phyloP scores from a whole-genome alignment of 2,113 vertebrate species.

The Psittacus erithacus region DNA sequence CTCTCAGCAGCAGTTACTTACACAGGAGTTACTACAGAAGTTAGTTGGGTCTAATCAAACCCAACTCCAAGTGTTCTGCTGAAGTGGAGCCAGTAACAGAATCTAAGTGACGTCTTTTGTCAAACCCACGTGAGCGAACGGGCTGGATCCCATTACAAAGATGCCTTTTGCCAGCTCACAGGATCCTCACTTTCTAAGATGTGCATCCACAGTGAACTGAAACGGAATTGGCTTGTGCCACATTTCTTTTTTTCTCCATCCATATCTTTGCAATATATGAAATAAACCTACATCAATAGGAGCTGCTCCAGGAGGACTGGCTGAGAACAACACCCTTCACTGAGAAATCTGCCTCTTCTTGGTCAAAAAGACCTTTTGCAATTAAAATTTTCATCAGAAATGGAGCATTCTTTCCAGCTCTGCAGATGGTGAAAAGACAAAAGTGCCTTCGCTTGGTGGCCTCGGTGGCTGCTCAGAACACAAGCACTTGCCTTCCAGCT shows the following conservation, averaged over 20 bases:
- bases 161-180: not conserved
- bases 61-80: not conserved
- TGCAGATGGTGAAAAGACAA: not conserved
- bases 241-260: rapidly evolving
- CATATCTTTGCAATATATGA: not conserved
- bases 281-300: not conserved
- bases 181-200: not conserved
- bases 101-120: not conserved
- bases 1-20: not conserved
- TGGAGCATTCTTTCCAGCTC: not conserved
- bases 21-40: no score
- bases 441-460: not conserved
- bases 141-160: not conserved
- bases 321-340: not conserved
- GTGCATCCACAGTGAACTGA: not conserved
- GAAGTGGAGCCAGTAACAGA: not conserved
- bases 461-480: not conserved
- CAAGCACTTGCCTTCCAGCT: rapidly evolving
- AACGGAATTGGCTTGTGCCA: not conserved
- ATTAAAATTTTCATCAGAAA: not conserved
- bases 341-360: not conserved
- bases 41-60: not conserved
- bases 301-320: not conserved
- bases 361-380: not conserved
- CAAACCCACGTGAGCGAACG: not conserved